Evolutionary conservation across 2,113 vertebrate species (phyloP), one percentile per base, ranked within the genome.

Genomic region (Himantopus leucocephalus): DNA sequence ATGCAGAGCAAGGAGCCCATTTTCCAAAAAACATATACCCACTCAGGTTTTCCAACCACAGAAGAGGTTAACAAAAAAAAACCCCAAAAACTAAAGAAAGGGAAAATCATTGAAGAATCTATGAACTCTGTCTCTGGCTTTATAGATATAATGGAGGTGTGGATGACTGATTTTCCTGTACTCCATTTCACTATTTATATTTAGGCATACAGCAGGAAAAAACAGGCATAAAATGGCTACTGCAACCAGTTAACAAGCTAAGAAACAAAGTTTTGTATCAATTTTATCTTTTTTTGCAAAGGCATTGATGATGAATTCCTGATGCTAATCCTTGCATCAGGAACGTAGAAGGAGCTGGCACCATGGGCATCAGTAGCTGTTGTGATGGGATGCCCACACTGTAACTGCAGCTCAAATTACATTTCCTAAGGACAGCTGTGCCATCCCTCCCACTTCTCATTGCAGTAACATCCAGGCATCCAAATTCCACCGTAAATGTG

Each of bases 291-390:
- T 74, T 74, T 58, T 23, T 55, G 9, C 10, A 29, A 48, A 23
- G 32, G 4, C 6, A 32, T 21, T 39, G 17, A 4, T 27, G 29
- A 63, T 53, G 34, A 68, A 59, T 39, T 55, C 21, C n/a, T 45
- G 39, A 20, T 5, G 7, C 8, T 27, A 17, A 12, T 20, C 23
- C 43, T 39, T 10, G 10, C 1, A 45, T 16, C 43, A 45, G 43
- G 43, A 45, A 1, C 6, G 27, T 6, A 17, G 29, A 39, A 74
- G 47, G 37, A 20, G 26, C 10, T 47, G 41, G 12, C 10, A 23
- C 23, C 17, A 0, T 0, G 2, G 22, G 53, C 20, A 5, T 14
- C 34, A 45, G 45, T 13, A 34, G 12, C 26, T 1, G 0, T 30
- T 53, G 6, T 7, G 37, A 14, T 4, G 13, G 14, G 37, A 43